Evolutionary conservation across 2,888 invertebrate species (phyloP).

Genomic region (Caenorhabditis plicata): DNA sequence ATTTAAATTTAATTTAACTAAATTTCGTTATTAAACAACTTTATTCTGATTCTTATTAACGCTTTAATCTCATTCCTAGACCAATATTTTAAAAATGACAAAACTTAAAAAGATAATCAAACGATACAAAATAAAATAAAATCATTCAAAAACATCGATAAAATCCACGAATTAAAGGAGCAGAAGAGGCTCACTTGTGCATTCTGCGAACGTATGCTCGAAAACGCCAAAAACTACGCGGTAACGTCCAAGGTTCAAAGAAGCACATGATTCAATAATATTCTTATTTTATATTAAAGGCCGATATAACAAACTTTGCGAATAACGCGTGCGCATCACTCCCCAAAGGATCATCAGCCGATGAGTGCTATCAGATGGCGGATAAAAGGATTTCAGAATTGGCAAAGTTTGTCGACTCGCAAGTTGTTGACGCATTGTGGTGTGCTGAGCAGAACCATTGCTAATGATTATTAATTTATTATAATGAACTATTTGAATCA

Average conservation of each 20-base stretch:
- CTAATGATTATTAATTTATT: slow-evolving; percentile 8
- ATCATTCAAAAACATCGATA: no score
- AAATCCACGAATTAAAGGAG: slow-evolving; percentile 42
- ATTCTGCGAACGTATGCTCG: slow-evolving; percentile 58
- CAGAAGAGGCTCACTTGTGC: slow-evolving; percentile 53
- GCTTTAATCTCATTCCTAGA: no score
- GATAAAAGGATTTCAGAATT: slow-evolving; percentile 56
- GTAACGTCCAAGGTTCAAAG: slow-evolving; percentile 46
- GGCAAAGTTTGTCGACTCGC: slow-evolving; percentile 57
- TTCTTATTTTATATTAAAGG: slow-evolving; percentile 19
- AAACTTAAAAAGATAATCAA: no score
- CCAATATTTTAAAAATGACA: no score
- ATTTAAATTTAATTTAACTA: no score
- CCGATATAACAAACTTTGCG: slow-evolving; percentile 56
- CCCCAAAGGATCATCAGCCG: slow-evolving; percentile 37
- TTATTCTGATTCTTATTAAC: no score
- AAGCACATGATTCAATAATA: neutral
- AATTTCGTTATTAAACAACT: no score
- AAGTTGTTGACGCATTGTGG: slow-evolving; percentile 58
- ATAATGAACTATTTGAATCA: neutral
- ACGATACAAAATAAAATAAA: no score
- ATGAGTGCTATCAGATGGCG: slow-evolving; percentile 54
- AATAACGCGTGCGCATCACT: slow-evolving; percentile 45
- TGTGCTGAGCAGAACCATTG: slow-evolving; percentile 56
- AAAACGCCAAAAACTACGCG: slow-evolving; percentile 56